These are phyloP conservation scores for Agapostemon virescens DNA, from an alignment of 2,888 invertebrate species.

Conservation along the genomic window DNA sequence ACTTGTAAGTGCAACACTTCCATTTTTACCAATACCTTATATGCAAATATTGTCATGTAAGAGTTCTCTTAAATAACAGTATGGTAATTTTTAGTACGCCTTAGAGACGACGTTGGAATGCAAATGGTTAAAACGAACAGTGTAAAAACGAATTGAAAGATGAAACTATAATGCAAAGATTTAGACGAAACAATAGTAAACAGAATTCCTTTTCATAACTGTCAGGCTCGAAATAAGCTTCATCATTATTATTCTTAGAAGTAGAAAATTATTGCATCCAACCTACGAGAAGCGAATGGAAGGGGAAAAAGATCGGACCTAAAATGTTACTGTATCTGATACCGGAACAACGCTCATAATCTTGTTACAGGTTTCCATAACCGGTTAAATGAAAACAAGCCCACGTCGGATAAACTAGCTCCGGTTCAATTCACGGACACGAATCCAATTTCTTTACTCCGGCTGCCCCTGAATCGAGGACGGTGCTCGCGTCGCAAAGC, in stretches of 20 bases:
- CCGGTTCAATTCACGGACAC: constrained; percentile 11
- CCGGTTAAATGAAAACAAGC: constrained; percentile 23
- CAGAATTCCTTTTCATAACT: too few species aligned
- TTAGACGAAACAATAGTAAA: too few species aligned
- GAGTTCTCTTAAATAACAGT: too few species aligned
- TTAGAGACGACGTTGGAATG: too few species aligned
- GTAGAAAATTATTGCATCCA: neutral
- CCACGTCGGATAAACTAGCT: constrained; percentile 2
- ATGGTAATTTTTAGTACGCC: too few species aligned
- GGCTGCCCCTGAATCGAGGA: neutral
- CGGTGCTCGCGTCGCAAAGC: neutral
- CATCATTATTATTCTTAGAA: neutral
- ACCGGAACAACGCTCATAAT: neutral
- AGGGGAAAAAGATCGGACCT: neutral
- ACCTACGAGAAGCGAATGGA: neutral
- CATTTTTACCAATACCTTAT: too few species aligned
- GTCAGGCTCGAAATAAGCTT: too few species aligned
- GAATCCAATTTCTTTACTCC: constrained; percentile 4
- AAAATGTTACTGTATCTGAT: neutral
- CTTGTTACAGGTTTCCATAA: neutral
- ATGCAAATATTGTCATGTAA: too few species aligned
- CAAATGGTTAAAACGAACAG: too few species aligned
- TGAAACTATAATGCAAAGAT: too few species aligned
- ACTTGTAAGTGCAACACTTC: too few species aligned
- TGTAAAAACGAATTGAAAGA: too few species aligned